Base-by-base conservation (phyloP, 2,797 vertebrate genomes). In the Novumbra hubbsi region DNA sequence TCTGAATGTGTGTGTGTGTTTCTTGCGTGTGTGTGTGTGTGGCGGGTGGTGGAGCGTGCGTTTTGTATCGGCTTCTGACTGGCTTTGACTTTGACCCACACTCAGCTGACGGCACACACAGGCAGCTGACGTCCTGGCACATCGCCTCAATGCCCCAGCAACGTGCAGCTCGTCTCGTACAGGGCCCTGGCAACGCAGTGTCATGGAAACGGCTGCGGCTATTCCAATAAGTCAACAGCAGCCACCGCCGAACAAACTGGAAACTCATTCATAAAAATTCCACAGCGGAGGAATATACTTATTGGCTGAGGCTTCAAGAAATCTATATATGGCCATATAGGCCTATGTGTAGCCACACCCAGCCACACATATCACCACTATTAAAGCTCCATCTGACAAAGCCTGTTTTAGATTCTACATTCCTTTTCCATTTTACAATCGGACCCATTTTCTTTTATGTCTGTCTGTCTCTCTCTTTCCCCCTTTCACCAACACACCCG, bases 91-190 rank as follows among this genome's bases (percentile, higher is more conserved):
- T 86, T 92, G 89, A 89, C 85, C 76, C 84, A 45, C 41, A 45
- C 41, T 45, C 41, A 45, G 41, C 64, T 89, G 84, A 88, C 84
- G 88, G 83, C 81, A 9, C 41, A 45, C 12, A 45, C 41, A 90
- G 86, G 86, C 91, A 90, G 88, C 90, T 91, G 88, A 92, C 90
- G 81, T 74, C 68, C 74, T 91, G 90, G 88, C 88, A 7, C 0
- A 62, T 67, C 79, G 85, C 90, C 91, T 75, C 83, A 80, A 81
- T 71, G 80, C 85, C 88, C 83, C 87, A 24, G 78, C 87, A 93
- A 93, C 92, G 92, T 93, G 92, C 92, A 87, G 84, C 63, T 89
- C 80, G 75, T 79, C 92, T 92, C 91, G 88, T 92, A 90, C 88
- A 71, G 90, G 83, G 78, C 34, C 32, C 64, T 19, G 21, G 71